Conservation (phyloP, 2,113 vertebrate species). For the Paradisaea rubra region DNA sequence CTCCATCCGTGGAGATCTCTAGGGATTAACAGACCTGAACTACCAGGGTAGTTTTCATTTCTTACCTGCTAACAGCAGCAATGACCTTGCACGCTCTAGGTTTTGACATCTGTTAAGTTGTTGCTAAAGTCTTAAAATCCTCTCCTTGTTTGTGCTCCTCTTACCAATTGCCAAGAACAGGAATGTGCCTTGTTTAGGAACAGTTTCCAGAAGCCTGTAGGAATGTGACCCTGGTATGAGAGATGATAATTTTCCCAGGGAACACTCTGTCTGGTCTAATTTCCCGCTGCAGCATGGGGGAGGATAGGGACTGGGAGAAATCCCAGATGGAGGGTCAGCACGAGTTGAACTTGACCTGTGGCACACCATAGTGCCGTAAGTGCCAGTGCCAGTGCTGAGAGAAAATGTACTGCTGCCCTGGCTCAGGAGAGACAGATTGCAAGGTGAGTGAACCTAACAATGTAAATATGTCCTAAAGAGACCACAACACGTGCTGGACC, state of each 20-base stretch:
- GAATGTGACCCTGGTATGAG: constrained; percentile 47
- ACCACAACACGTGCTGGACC: fast-evolving
- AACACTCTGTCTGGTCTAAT: not conserved
- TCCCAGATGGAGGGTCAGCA: not conserved
- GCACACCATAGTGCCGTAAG: fast-evolving
- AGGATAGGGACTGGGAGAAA: not conserved
- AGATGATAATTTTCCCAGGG: constrained; percentile 35
- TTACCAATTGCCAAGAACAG: not conserved
- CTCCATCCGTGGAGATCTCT: not conserved
- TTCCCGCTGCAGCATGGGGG: not conserved
- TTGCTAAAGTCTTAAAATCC: not conserved
- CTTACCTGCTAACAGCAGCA: not conserved
- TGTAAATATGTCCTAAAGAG: not conserved
- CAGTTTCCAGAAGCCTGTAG: constrained; percentile 4
- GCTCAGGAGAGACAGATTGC: not conserved
- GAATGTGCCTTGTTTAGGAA: constrained; percentile 47
- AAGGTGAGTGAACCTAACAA: not conserved
- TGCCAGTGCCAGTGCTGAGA: not conserved
- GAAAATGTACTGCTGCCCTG: not conserved
- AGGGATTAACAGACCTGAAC: not conserved
- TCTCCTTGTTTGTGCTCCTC: not conserved
- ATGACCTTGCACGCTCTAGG: not conserved
- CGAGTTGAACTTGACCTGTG: not conserved
- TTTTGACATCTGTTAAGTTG: not conserved
- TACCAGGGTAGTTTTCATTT: not conserved